phyloP scores from a whole-genome alignment of 2,797 vertebrate species.

The Rousettus madagascariensis region DNA sequence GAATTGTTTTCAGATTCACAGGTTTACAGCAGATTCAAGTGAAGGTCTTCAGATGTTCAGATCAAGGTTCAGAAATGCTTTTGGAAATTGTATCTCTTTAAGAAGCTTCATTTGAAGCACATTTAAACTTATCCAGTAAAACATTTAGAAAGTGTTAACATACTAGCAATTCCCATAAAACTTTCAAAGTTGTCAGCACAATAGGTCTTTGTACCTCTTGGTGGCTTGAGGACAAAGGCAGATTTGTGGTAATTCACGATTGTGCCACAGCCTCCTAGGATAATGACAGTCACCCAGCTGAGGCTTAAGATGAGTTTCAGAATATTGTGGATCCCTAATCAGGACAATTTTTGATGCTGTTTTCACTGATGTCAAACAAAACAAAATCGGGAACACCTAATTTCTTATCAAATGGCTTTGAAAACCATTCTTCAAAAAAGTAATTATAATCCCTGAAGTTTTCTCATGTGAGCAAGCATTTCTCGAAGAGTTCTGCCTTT shows the following conservation, averaged over 20 bases:
- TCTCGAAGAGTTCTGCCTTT: neutral
- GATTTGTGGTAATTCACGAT: slow-evolving; percentile 64
- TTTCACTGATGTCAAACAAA: slow-evolving; percentile 63
- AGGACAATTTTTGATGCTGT: slow-evolving; percentile 63
- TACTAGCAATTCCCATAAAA: slow-evolving; percentile 33
- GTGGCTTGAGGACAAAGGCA: slow-evolving; percentile 52
- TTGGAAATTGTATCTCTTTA: neutral
- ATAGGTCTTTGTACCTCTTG: slow-evolving; percentile 58
- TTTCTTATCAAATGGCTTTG: neutral
- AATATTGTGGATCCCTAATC: slow-evolving; percentile 45
- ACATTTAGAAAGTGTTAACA: slow-evolving; percentile 40
- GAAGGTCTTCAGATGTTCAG: neutral
- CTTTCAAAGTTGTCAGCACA: slow-evolving; percentile 49
- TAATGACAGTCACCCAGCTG: slow-evolving; percentile 62
- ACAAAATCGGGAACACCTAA: slow-evolving; percentile 64
- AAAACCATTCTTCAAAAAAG: slow-evolving; percentile 44
- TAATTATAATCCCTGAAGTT: neutral
- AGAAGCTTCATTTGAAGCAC: neutral
- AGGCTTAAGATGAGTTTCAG: slow-evolving; percentile 73
- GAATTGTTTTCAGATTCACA: neutral
- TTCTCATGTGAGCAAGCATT: neutral
- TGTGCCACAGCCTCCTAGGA: slow-evolving; percentile 65
- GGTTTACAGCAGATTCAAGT: neutral
- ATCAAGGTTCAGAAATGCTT: neutral
- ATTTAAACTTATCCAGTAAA: slow-evolving; percentile 36